A percentile compares a stretch with the other conserved stretches of the same genome.
These are phyloP conservation scores for Adelosebastes latens DNA, from an alignment of 2,797 vertebrate genomes.

Conservation along the genomic window DNA sequence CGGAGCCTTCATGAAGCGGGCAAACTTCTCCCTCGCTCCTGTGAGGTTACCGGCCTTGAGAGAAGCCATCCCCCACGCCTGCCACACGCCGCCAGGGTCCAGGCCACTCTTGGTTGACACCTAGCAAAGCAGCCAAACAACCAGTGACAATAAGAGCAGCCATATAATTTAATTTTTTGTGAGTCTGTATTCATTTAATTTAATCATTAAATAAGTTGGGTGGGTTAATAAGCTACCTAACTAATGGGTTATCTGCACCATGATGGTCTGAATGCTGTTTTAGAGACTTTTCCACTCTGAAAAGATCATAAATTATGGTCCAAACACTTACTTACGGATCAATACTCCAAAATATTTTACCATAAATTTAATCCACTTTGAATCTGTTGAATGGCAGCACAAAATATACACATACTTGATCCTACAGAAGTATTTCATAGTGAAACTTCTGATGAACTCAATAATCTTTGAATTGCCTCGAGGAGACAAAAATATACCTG, in stretches of 20 bases:
- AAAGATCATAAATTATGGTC: background rate
- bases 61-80: constrained; percentile 95
- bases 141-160: background rate
- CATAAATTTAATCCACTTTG: background rate
- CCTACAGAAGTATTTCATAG: background rate
- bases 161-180: background rate
- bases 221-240: background rate
- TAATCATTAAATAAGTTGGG: background rate
- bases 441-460: background rate
- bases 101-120: constrained; percentile 98
- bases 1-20: constrained; percentile 91
- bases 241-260: background rate
- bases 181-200: background rate
- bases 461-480: background rate
- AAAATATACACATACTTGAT: background rate
- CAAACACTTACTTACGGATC: background rate
- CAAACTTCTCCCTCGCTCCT: constrained; percentile 92
- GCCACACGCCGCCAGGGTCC: constrained; percentile 94
- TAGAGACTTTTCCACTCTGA: background rate
- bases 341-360: background rate
- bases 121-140: constrained; percentile 67
- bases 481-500: background rate
- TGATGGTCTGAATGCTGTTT: background rate
- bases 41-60: constrained; percentile 91
- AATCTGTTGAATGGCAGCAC: background rate